Conservation (phyloP, 2,797 vertebrate genomes). For the Sebastes oblongus region DNA sequence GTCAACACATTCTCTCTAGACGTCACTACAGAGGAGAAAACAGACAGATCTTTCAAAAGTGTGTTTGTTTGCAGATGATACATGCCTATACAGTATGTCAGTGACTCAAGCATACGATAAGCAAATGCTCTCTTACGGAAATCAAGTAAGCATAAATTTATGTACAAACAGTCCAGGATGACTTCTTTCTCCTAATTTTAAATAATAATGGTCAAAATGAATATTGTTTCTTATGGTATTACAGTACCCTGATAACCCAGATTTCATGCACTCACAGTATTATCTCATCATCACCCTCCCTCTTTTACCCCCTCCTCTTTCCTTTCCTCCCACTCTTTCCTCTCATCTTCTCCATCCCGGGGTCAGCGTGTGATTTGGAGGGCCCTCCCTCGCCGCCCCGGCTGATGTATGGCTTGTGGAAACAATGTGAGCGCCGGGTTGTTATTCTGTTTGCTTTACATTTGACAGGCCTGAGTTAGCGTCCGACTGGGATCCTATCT, state of each 20-base stretch:
- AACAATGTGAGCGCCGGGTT: slow-evolving; percentile 63
- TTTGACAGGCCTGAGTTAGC: slow-evolving; percentile 93
- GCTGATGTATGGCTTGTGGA: slow-evolving; percentile 73
- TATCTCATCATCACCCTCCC: not conserved
- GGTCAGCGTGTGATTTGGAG: slow-evolving; percentile 36
- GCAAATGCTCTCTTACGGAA: not conserved
- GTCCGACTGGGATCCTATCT: slow-evolving; percentile 94
- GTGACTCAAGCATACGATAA: not conserved
- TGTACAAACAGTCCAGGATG: not conserved
- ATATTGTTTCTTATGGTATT: not conserved
- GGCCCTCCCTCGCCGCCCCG: slow-evolving; percentile 14
- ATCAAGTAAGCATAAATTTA: not conserved
- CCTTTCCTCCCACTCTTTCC: slow-evolving; percentile 4
- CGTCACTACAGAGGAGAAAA: slow-evolving; percentile 87
- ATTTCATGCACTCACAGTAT: not conserved
- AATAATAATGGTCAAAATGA: not conserved
- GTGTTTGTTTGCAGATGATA: slow-evolving; percentile 46
- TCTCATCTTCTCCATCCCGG: slow-evolving; percentile 33
- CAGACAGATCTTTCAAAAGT: slow-evolving; percentile 84
- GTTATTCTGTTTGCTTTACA: slow-evolving; percentile 85
- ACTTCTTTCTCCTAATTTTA: not conserved
- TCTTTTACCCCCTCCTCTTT: not conserved
- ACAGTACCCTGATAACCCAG: not conserved
- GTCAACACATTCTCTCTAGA: slow-evolving; percentile 83
- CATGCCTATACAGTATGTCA: not conserved